Base-by-base conservation (phyloP, 2,888 invertebrate species). In the Andrena dorsata region DNA sequence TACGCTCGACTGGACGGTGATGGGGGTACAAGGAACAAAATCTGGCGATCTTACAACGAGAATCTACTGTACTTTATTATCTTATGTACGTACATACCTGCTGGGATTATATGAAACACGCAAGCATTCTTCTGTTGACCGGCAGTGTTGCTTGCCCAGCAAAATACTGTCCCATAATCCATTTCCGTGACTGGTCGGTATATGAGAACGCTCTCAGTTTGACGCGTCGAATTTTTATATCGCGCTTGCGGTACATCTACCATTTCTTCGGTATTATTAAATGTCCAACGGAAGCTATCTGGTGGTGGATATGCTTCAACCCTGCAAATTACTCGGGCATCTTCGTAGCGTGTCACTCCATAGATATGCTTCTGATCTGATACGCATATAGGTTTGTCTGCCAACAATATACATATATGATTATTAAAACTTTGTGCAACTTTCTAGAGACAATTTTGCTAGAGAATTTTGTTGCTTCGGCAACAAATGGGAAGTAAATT, bases 201-300 rank as follows among this genome's bases (percentile, higher is more conserved):
- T 8, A 96, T 96, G 69, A 98, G 95, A 7, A 96, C 90, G 82
- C 93, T 93, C 82, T 96, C 65, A 96, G 97, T 77, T 95, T 95
- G 78, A 86, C 94, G 94, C 2, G 95, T 95, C 8, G 95, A 95
- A 84, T 95, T 95, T 70, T 95, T 95, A 93, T 96, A 97, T 87
- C 97, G 96, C 88, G 95, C 95, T 88, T 95, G 95, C 56, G 96
- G 96, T 91, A 98, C 96, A 91, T 98, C 97, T 83, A 96, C 95
- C 88, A 96, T 96, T 92, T 97, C 97, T 86, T 97, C 96, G 53
- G 98, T 97, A 94, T 98, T 98, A 95, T 98, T 98, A 93, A 98
- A 97, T 35, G 96, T 96, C 98, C 98, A 98, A 90, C 97, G 97
- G 94, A 98, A 98, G 91, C 95, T 96, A 91, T 97, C 96, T 1